These are phyloP conservation scores for Sturnira hondurensis DNA, from an alignment of 2,113 vertebrate species.

Conservation along the genomic window DNA sequence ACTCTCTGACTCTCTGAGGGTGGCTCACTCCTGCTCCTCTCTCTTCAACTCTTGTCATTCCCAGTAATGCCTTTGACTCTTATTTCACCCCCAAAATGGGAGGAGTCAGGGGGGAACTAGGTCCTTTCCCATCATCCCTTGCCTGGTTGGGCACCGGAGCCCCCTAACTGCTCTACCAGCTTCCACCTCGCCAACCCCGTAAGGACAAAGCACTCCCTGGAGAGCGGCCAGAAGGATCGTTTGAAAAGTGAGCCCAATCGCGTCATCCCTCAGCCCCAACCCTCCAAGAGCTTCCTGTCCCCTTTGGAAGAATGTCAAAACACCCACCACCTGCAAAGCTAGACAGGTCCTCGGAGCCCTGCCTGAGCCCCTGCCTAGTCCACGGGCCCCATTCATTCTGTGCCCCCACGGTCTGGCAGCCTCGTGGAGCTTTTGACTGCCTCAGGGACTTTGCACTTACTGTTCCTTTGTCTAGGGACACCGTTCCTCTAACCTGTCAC, in stretches of 20 bases:
- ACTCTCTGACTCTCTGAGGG: neutral
- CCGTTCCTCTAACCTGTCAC: neutral
- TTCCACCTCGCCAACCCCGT: neutral
- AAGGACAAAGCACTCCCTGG: neutral
- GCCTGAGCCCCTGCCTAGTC: neutral
- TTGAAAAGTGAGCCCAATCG: neutral
- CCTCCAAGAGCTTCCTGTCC: neutral
- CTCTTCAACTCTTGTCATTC: neutral
- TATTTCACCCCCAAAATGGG: neutral
- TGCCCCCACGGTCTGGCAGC: no score
- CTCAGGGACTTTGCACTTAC: neutral
- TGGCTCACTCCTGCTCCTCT: neutral
- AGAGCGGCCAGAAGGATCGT: neutral
- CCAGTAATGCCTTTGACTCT: neutral
- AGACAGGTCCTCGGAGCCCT: neutral
- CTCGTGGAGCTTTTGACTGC: neutral
- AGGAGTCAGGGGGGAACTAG: neutral
- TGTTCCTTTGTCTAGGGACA: neutral
- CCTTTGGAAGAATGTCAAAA: neutral
- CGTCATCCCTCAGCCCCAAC: neutral
- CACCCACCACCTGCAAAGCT: neutral
- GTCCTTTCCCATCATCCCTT: neutral
- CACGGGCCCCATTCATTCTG: neutral
- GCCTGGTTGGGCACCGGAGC: no score
- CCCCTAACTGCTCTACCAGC: neutral